These are phyloP conservation scores for Aleiodes leptofemur DNA, from an alignment of 2,888 invertebrate species.

Conservation along the genomic window DNA sequence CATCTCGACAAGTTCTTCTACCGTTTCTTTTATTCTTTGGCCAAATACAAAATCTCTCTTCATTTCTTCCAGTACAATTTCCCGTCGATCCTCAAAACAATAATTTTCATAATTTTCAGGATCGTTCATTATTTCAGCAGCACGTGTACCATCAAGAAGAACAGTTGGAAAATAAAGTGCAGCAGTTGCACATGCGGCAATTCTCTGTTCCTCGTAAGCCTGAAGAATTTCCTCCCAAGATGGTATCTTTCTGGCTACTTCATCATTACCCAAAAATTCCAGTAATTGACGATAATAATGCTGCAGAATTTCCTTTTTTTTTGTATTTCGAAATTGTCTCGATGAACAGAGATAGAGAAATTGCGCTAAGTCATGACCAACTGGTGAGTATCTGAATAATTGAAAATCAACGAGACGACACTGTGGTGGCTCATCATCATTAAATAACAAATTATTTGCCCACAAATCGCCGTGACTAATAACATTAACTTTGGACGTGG, in stretches of 20 bases:
- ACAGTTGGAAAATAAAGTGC: constrained; percentile 65
- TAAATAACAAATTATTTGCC: constrained; percentile 81
- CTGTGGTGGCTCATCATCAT: constrained; percentile 75
- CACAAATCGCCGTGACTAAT: constrained; percentile 81
- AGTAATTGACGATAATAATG: constrained; percentile 76
- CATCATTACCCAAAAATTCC: constrained; percentile 50
- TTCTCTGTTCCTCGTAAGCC: constrained; percentile 66
- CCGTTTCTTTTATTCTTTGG: constrained; percentile 59
- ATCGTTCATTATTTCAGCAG: constrained; percentile 59
- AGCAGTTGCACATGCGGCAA: constrained; percentile 64
- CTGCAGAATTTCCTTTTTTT: constrained; percentile 76
- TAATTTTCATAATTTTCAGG: constrained; percentile 56
- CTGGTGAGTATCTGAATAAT: constrained; percentile 81
- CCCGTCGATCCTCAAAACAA: constrained; percentile 59
- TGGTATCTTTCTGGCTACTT: constrained; percentile 52
- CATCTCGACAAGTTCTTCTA: constrained; percentile 62
- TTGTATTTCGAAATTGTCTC: constrained; percentile 75
- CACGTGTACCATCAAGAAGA: constrained; percentile 61
- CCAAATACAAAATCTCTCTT: constrained; percentile 59
- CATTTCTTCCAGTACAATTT: constrained; percentile 60
- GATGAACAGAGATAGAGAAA: constrained; percentile 78
- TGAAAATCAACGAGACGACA: constrained; percentile 84
- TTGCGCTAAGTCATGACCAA: constrained; percentile 80
- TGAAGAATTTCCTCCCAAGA: constrained; percentile 63
- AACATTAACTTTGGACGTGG: constrained; percentile 75